Evolutionary conservation across 2,113 vertebrate genomes (phyloP), one percentile per base, ranked within the genome.

Genomic region (Morone saxatilis): DNA sequence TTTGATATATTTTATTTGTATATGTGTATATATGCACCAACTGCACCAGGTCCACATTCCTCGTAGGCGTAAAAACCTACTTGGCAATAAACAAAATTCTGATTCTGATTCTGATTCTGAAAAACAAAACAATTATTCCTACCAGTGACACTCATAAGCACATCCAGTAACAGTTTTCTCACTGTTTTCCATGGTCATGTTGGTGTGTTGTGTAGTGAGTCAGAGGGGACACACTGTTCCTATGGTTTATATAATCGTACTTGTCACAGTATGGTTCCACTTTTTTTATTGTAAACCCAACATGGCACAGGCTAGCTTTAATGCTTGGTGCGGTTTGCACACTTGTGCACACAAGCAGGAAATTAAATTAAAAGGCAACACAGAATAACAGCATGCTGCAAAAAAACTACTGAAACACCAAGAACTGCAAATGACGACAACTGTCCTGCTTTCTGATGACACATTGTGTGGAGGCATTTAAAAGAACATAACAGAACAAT

Each of bases 231-330:
- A 11, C 2, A 59, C 45, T 70, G 59, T 63, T 50, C 4, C 20
- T 66, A n/a, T 63, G 17, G 36, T 61, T 74, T 19, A 71, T 70
- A 48, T 45, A 61, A 62, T 47, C 13, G 19, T 61, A 61, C 25
- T 53, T 40, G 12, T 25, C 65, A 81, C 54, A 62, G 31, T 59
- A 12, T 41, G 60, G 7, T 59, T 78, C 40, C 40, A 71, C 41
- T 84, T 56, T n/a, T 76, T 17, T 45, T 20, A 70, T 17, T 71
- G 22, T 47, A 76, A 84, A 53, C 43, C 6, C 22, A 48, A 25
- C 17, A 51, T 31, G 7, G 17, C 65, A 76, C 14, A 70, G 61
- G 51, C 67, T 17, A 16, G 20, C 3, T 0, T n/a, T 19, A 45
- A 45, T 51, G 53, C 22, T 51, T 25, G 67, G 57, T 40, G 57